Conservation (phyloP, 2,888 invertebrate species). For the Euspilapteryx auroguttella region DNA sequence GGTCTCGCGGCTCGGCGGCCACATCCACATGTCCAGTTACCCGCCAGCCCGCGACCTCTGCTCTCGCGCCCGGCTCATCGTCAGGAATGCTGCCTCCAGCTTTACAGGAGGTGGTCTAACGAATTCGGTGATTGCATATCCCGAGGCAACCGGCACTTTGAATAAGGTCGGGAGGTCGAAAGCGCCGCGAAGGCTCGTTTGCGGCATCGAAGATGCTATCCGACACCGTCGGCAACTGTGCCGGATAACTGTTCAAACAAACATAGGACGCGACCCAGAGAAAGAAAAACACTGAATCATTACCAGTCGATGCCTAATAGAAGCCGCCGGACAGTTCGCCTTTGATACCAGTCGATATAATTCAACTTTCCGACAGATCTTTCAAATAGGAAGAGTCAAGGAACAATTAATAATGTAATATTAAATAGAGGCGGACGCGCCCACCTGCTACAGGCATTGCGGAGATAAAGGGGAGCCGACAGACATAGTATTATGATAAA, state of each 20-base stretch:
- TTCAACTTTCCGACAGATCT: too few relatives aligned
- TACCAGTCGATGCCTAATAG: too few relatives aligned
- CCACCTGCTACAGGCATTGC: slow-evolving; percentile 25
- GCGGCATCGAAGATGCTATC: slow-evolving; percentile 21
- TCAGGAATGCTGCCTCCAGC: slow-evolving; percentile 1
- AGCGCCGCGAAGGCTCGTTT: slow-evolving; percentile 35
- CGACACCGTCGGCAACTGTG: slow-evolving; percentile 29
- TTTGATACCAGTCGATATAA: too few relatives aligned
- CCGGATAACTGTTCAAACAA: slow-evolving; percentile 45
- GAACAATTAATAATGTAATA: too few relatives aligned
- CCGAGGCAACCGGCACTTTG: slow-evolving; percentile 20
- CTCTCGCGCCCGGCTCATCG: not conserved
- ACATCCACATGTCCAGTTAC: slow-evolving; percentile 1
- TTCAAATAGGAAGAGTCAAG: too few relatives aligned
- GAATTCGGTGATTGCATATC: slow-evolving; percentile 21
- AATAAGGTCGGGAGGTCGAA: slow-evolving; percentile 52
- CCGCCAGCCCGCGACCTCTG: not conserved
- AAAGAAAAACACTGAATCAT: not conserved
- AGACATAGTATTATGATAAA: slow-evolving; percentile 46
- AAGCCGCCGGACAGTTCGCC: too few relatives aligned
- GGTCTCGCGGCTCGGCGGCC: slow-evolving; percentile 19
- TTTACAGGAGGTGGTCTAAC: slow-evolving; percentile 14
- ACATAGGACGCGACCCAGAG: slow-evolving; percentile 26
- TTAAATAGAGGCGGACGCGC: slow-evolving; percentile 1
- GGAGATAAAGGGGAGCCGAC: slow-evolving; percentile 26